Percentiles rank a stretch among this genome's conserved stretches.
These are phyloP conservation scores for Nibea coibor DNA, from an alignment of 2,113 vertebrate genomes.

Conservation along the genomic window DNA sequence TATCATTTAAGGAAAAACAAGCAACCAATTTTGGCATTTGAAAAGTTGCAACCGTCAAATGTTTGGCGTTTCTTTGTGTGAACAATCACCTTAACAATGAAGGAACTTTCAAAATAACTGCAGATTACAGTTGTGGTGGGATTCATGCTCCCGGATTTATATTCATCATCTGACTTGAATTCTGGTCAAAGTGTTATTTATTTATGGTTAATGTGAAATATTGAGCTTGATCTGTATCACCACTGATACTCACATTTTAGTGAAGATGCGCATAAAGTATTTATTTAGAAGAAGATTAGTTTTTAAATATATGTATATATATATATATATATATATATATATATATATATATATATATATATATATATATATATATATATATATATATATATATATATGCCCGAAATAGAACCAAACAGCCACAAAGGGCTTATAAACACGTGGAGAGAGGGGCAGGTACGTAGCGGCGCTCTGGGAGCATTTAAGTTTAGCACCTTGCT, in stretches of 20 bases:
- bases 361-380: too few relatives aligned
- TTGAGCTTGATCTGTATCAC: slow-evolving; percentile 11
- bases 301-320: too few relatives aligned
- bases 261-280: neutral
- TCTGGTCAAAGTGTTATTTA: slow-evolving; percentile 10
- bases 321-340: too few relatives aligned
- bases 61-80: neutral
- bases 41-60: neutral
- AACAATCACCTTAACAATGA: neutral
- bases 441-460: too few relatives aligned
- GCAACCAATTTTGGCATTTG: neutral
- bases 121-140: neutral
- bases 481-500: too few relatives aligned
- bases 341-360: too few relatives aligned
- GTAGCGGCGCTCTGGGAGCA: too few relatives aligned
- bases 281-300: neutral
- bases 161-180: slow-evolving; percentile 10
- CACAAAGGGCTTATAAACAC: too few relatives aligned
- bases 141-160: slow-evolving; percentile 18
- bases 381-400: too few relatives aligned
- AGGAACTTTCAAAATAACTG: neutral
- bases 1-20: neutral
- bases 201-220: slow-evolving; percentile 6
- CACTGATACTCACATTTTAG: neutral
- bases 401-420: too few relatives aligned